Evolutionary conservation across 2,888 invertebrate species (phyloP), one percentile per base, ranked within the genome.

Genomic region (Trachelus troglodyta): DNA sequence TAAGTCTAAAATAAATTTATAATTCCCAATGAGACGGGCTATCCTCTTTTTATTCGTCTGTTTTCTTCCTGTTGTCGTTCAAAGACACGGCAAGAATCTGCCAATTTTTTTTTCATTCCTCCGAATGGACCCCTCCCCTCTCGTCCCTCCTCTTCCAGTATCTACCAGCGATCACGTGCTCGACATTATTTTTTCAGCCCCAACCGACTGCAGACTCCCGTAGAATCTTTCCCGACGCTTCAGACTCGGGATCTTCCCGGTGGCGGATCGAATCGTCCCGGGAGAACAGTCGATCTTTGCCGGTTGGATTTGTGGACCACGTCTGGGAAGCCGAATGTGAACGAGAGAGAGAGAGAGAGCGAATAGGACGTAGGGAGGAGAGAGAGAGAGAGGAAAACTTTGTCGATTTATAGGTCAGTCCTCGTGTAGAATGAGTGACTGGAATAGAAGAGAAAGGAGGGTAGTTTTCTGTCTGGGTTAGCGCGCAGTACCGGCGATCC

Each of bases 361-460:
- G 76, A 73, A 40, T 33, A 31, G 35, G 68, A 73, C 35, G 74
- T 68, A 73, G 77, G 71, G 75, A 33, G 77, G 75, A 74, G 68
- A 73, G 33, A 78, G 69, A 34, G 71, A 78, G 76, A 69, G 76
- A 76, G 78, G 68, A 76, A 76, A 79, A 80, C 77, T 81, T 34
- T 81, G 68, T 74, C 81, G 79, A 86, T 86, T 85, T 85, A 86
- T 85, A 77, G 79, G 73, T 81, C 76, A 73, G 76, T 75, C 56
- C 56, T 76, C 79, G 74, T 77, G 56, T 40, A 31, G 73, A 33
- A 77, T 40, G 76, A 56, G 74, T 33, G 73, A 74, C 23, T 56
- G 15, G 23, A 56, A 56, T 1, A 56, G 23, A 9, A 9, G 23
- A 23, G 0, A 23, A 33, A 40, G 71, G 71, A 40, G 71, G 71